Base-by-base conservation (phyloP, 2,888 invertebrate genomes). In the Lamellibrachia satsuma region DNA sequence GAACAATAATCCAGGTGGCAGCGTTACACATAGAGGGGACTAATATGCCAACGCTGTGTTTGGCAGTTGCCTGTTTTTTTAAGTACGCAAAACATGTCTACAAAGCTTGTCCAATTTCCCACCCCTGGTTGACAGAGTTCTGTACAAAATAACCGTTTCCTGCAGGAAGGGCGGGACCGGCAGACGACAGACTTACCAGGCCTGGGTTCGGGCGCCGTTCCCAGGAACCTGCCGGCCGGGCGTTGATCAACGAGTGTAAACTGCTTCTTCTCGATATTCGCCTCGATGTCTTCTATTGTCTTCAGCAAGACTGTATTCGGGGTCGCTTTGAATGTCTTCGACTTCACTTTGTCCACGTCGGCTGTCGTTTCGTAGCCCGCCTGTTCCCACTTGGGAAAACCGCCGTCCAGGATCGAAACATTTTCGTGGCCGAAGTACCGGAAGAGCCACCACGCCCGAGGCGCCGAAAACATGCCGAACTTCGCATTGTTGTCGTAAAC, bases 361-460 rank as follows among this genome's bases (percentile, higher is more conserved):
- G 93, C 92, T 1, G 94, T 94, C 0, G 95, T 92, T 27, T 93
- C 93, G 55, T 93, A 93, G n/a, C 94, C 94, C 91, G 94, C 95
- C 51, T 92, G 92, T 90, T 93, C 93, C 96, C 96, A 96, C 75
- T 94, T 94, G 15, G 94, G 94, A 7, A 96, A 93, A 0, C 96
- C 96, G 39, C 96, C 96, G 93, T 95, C 94, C 8, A 96, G 93
- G 7, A 96, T 93, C 15, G 95, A 95, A 1, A 96, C 95, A 52
- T 52, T 52, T 22, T 94, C 92, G 93, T 96, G 96, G 15, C 96
- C 96, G 94, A 96, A 96, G 0, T 95, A 93, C 92, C 94, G 92
- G 92, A 96, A 96, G 92, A 95, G 95, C 95, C 95, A 96, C 96
- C 96, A 96, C 7, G 95, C 95, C 52, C 96, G 92, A 11, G 94